Evolutionary conservation across 2,113 vertebrate species (phyloP).

Genomic region (Typhlomys cinereus): DNA sequence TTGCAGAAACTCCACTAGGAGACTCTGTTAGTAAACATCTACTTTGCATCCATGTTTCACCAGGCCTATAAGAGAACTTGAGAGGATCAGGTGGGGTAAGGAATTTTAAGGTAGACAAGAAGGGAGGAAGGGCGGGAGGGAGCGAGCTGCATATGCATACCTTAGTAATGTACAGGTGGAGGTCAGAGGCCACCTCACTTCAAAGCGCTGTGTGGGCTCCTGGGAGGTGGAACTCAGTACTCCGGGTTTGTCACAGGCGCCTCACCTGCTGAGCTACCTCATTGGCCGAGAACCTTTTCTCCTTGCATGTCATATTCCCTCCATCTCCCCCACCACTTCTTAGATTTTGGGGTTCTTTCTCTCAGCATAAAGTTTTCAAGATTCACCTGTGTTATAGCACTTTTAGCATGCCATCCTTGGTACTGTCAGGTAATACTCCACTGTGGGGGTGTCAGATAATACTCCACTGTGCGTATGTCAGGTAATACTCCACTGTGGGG

Average conservation of each 20-base stretch:
- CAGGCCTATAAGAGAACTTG: not conserved
- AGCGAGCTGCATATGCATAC: too few species aligned
- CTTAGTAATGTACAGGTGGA: too few species aligned
- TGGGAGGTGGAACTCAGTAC: too few species aligned
- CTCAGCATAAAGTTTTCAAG: not conserved
- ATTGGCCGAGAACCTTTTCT: not conserved
- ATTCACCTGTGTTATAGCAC: not conserved
- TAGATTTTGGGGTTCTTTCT: not conserved
- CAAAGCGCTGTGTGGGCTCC: too few species aligned
- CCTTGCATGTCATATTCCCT: not conserved
- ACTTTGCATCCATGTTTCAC: not conserved
- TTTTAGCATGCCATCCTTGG: not conserved
- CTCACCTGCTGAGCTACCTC: not conserved
- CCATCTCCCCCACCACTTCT: not conserved
- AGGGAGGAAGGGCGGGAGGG: too few species aligned
- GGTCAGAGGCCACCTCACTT: too few species aligned
- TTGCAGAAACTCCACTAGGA: not conserved
- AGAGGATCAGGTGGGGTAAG: not conserved
- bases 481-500: not conserved
- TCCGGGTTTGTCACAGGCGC: too few species aligned
- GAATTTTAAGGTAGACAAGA: not conserved
- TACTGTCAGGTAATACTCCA: not conserved
- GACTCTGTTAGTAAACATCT: not conserved
- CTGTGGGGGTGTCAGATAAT: not conserved
- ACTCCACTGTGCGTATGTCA: not conserved